Conservation (phyloP, 2,888 invertebrate species). For the Leptopilina syphax region DNA sequence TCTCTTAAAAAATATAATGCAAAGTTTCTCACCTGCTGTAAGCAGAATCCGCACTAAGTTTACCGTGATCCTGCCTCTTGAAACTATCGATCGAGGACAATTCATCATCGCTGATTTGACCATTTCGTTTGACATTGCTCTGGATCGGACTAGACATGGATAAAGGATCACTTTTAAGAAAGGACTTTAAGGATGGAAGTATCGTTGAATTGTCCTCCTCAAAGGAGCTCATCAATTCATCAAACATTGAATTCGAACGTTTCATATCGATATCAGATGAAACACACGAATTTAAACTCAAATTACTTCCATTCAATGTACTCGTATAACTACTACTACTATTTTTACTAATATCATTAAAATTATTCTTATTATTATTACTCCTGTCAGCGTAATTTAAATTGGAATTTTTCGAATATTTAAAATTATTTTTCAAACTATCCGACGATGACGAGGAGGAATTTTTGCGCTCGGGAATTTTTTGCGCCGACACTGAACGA, state of each 20-base stretch:
- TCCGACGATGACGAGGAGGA: slow-evolving; percentile 48
- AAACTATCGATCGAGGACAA: slow-evolving; percentile 71
- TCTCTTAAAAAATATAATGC: no score
- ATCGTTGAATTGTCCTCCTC: slow-evolving; percentile 80
- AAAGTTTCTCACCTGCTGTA: slow-evolving; percentile 86
- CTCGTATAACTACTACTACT: slow-evolving; percentile 54
- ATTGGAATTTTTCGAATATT: slow-evolving; percentile 41
- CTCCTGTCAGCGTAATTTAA: slow-evolving; percentile 53
- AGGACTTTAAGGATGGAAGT: slow-evolving; percentile 77
- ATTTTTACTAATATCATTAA: slow-evolving; percentile 51
- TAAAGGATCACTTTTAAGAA: slow-evolving; percentile 72
- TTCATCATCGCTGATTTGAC: slow-evolving; percentile 69
- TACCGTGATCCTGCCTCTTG: slow-evolving; percentile 68
- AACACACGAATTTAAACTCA: slow-evolving; percentile 69
- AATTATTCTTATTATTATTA: slow-evolving; percentile 47
- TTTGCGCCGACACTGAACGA: slow-evolving; percentile 65
- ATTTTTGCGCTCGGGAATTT: slow-evolving; percentile 61
- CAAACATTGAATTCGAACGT: slow-evolving; percentile 76
- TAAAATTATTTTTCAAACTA: slow-evolving; percentile 33
- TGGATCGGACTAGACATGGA: slow-evolving; percentile 71
- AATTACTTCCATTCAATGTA: slow-evolving; percentile 64
- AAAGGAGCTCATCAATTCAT: slow-evolving; percentile 84
- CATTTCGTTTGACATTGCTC: slow-evolving; percentile 48
- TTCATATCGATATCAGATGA: slow-evolving; percentile 70
- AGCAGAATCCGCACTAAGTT: slow-evolving; percentile 84